A percentile compares a stretch with the other conserved stretches of the same genome.
These are phyloP conservation scores for Aplocera efformata DNA, from an alignment of 2,888 invertebrate genomes.

Conservation along the genomic window DNA sequence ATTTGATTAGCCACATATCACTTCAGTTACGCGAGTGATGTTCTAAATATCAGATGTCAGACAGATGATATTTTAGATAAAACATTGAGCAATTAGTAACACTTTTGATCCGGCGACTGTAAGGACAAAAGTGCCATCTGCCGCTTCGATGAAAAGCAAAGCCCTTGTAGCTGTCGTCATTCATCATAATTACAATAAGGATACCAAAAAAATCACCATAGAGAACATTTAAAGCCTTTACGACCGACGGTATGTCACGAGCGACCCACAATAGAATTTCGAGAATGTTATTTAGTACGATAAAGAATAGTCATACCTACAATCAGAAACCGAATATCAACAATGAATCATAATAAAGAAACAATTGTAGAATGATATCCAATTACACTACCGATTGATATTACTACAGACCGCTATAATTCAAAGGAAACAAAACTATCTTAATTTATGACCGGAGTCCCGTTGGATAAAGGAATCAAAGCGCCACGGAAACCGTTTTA, in stretches of 20 bases:
- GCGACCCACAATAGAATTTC: conserved; percentile 25
- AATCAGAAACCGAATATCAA: conserved; percentile 40
- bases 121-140: conserved; percentile 40
- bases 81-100: conserved; percentile 27
- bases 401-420: conserved; percentile 76
- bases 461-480: conserved; percentile 77
- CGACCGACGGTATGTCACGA: conserved; percentile 31
- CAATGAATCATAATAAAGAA: conserved; percentile 59
- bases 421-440: conserved; percentile 75
- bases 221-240: conserved; percentile 33
- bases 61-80: conserved; percentile 21
- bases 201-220: conserved; percentile 40
- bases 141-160: conserved; percentile 43
- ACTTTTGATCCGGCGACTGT: conserved; percentile 22
- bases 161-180: conserved; percentile 51
- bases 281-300: conserved; percentile 13
- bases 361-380: conserved; percentile 67
- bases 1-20: conserved; percentile 26
- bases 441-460: conserved; percentile 70
- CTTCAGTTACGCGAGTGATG: conserved; percentile 19
- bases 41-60: conserved; percentile 21
- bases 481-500: conserved; percentile 69
- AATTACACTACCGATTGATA: conserved; percentile 77
- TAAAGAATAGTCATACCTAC: conserved; percentile 5
- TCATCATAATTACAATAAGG: conserved; percentile 55